A percentile compares a stretch with the other conserved stretches of the same genome.
phyloP scores from a whole-genome alignment of 1,140 invertebrate genomes.

The Drosophila arizonae region DNA sequence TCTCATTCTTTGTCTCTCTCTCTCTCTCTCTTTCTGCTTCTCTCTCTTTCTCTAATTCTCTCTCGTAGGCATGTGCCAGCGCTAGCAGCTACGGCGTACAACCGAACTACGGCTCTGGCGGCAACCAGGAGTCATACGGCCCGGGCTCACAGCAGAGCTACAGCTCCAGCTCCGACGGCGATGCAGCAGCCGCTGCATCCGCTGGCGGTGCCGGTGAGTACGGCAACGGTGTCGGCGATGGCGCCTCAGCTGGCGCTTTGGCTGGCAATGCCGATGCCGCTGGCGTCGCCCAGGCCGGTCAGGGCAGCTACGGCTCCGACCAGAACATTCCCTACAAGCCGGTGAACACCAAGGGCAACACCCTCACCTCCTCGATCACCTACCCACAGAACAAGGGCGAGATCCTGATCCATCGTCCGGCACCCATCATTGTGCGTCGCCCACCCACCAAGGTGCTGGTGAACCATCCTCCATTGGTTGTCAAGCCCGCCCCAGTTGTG shows the following conservation, averaged over 20 bases:
- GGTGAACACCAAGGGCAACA: constrained; percentile 76
- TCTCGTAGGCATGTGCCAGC: constrained; percentile 66
- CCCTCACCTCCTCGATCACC: constrained; percentile 75
- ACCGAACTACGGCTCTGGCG: constrained; percentile 53
- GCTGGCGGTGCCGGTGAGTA: constrained; percentile 52
- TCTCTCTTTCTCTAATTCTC: not conserved
- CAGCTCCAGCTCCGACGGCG: constrained; percentile 37
- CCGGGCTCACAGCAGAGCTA: constrained; percentile 50
- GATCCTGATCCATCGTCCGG: constrained; percentile 80
- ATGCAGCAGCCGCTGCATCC: constrained; percentile 47
- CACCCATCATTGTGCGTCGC: constrained; percentile 79
- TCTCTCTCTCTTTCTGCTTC: constrained; percentile 6
- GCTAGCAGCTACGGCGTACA: constrained; percentile 57
- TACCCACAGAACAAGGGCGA: constrained; percentile 81
- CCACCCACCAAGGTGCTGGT: constrained; percentile 81
- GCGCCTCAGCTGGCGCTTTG: constrained; percentile 37
- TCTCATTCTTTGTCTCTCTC: not conserved
- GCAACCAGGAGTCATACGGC: constrained; percentile 35
- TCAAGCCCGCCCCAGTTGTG: constrained; percentile 80
- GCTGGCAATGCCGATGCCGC: constrained; percentile 51
- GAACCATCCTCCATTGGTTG: constrained; percentile 80
- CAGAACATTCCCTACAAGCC: constrained; percentile 75
- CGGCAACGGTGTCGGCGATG: constrained; percentile 39
- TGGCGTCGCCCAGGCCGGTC: constrained; percentile 56
- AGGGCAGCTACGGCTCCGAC: constrained; percentile 69